These are phyloP conservation scores for Folsomia manolachei DNA, from an alignment of 2,888 invertebrate species.

Conservation along the genomic window DNA sequence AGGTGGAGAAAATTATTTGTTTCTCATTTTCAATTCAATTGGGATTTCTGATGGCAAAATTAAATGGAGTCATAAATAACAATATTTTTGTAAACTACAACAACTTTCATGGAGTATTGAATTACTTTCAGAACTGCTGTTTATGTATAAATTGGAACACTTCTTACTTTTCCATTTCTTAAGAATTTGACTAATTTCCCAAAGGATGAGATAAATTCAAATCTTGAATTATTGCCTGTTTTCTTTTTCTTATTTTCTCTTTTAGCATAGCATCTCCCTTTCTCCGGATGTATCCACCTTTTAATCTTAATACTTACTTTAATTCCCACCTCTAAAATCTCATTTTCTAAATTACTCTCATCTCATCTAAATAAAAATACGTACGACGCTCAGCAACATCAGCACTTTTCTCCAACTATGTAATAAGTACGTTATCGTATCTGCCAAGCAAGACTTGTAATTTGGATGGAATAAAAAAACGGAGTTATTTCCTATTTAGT, in stretches of 20 bases:
- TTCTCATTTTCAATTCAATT: neutral
- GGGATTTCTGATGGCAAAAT: neutral
- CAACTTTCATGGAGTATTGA: neutral
- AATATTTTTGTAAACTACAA: neutral
- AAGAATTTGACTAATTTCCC: conserved; percentile 41
- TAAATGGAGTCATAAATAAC: neutral
- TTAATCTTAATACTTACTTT: neutral
- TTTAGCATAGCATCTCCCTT: neutral
- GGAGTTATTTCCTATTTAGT: neutral
- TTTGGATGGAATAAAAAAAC: neutral
- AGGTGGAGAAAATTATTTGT: neutral
- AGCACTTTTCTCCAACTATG: too few species aligned
- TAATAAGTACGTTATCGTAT: too few species aligned
- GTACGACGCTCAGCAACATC: too few species aligned
- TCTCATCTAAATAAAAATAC: neutral
- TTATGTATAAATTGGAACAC: neutral
- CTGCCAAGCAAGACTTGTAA: neutral
- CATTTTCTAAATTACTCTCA: conserved; percentile 7
- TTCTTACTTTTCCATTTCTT: neutral
- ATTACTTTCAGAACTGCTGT: neutral
- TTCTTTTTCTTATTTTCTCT: neutral
- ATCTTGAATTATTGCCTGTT: conserved; percentile 8
- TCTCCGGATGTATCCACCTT: neutral
- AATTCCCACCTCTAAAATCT: neutral
- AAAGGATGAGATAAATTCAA: conserved; percentile 34